These are phyloP conservation scores for Sarcoramphus papa DNA, from an alignment of 2,797 vertebrate species.

Conservation along the genomic window DNA sequence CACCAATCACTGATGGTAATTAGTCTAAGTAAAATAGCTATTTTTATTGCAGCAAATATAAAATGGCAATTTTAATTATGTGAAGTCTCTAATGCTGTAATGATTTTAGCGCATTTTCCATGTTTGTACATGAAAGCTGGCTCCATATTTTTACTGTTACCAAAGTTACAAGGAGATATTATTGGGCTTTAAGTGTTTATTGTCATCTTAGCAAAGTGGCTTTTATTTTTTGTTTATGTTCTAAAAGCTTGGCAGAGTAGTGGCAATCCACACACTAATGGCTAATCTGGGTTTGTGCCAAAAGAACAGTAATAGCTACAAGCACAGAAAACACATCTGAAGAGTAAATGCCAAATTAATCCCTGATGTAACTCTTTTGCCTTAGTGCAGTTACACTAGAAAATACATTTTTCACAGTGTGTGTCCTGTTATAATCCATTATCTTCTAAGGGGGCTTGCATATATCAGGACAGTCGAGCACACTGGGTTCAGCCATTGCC, in stretches of 20 bases:
- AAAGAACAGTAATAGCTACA: slow-evolving; percentile 15
- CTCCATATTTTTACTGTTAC: slow-evolving; percentile 24
- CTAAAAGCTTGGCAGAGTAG: slow-evolving; percentile 38
- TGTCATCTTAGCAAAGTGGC: slow-evolving; percentile 38
- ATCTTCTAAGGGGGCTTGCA: background rate
- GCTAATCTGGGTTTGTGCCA: slow-evolving; percentile 54
- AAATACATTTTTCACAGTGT: background rate
- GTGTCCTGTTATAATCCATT: background rate
- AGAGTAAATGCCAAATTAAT: slow-evolving; percentile 43
- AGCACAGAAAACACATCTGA: slow-evolving; percentile 1
- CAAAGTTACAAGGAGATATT: slow-evolving; percentile 13
- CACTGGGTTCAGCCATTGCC: background rate
- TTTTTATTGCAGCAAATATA: slow-evolving; percentile 43
- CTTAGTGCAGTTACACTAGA: background rate
- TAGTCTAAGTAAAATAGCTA: slow-evolving; percentile 24
- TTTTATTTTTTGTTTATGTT: slow-evolving; percentile 56
- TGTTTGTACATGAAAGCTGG: slow-evolving; percentile 26
- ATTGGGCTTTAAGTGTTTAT: slow-evolving; percentile 56
- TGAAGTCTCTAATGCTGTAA: slow-evolving; percentile 1
- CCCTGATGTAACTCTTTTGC: background rate
- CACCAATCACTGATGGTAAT: slow-evolving; percentile 13
- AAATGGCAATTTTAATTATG: slow-evolving; percentile 45
- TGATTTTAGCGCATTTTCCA: slow-evolving; percentile 21
- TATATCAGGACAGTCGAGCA: rapidly evolving
- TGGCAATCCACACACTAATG: slow-evolving; percentile 43